A percentile compares a stretch with the other conserved stretches of the same genome.
These are phyloP conservation scores for Psilopsiagon aymara DNA, from an alignment of 2,113 vertebrate genomes.

Conservation along the genomic window DNA sequence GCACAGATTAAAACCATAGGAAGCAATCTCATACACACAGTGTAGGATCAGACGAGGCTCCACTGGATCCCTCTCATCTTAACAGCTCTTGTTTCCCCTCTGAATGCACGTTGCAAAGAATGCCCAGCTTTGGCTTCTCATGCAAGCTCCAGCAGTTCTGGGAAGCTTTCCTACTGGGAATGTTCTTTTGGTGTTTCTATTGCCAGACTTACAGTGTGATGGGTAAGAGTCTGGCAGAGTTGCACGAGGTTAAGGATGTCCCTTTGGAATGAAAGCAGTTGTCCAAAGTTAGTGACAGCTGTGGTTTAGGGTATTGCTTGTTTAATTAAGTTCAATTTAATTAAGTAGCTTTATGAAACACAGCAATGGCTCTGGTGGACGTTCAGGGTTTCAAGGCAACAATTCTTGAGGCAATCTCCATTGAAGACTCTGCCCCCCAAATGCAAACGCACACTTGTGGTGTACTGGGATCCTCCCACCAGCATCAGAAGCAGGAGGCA, in stretches of 20 bases:
- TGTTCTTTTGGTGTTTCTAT: background rate
- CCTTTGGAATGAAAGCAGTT: background rate
- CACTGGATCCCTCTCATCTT: background rate
- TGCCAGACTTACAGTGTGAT: background rate
- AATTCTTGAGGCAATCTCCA: background rate
- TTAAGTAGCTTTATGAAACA: background rate
- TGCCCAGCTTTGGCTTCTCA: background rate
- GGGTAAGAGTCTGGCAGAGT: background rate
- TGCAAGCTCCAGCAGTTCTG: background rate
- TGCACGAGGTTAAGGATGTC: background rate
- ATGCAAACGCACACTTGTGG: rapidly evolving
- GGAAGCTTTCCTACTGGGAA: background rate
- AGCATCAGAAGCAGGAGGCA: background rate
- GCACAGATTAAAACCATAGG: background rate
- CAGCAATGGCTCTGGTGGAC: background rate
- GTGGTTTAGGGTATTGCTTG: background rate
- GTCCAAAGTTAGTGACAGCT: background rate
- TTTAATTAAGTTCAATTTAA: background rate
- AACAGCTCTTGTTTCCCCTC: background rate
- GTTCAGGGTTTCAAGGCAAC: background rate
- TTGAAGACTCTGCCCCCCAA: background rate
- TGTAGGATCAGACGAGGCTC: background rate
- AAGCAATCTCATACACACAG: background rate
- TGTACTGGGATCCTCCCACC: background rate
- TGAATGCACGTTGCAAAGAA: background rate